phyloP scores from a whole-genome alignment of 2,888 invertebrate species.

The Cantharis rufa region DNA sequence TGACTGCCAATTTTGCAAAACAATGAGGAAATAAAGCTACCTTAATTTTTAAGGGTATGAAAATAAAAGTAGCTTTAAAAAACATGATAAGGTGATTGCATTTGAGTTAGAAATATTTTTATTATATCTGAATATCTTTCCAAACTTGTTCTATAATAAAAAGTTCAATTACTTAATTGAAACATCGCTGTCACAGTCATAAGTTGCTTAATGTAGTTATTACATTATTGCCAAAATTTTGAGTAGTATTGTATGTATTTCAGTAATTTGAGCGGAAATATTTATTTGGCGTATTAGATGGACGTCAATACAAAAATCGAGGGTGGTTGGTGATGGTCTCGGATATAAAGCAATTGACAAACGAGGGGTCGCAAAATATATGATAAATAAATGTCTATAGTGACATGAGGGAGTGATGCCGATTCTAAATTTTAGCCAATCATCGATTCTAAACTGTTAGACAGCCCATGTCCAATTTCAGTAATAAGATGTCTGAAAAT shows the following conservation, averaged over 20 bases:
- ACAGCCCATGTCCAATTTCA: conserved; percentile 48
- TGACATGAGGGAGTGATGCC: conserved; percentile 43
- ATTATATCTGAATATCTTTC: neutral
- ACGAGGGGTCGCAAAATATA: conserved; percentile 33
- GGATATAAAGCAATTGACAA: conserved; percentile 30
- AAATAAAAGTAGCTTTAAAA: neutral
- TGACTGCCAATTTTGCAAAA: neutral
- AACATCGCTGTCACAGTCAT: neutral
- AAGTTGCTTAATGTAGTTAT: neutral
- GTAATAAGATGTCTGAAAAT: conserved; percentile 54
- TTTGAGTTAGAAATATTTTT: neutral
- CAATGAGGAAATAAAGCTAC: neutral
- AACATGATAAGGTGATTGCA: neutral
- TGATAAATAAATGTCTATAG: conserved; percentile 41
- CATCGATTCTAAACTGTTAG: conserved; percentile 44
- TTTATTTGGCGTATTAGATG: conserved; percentile 34
- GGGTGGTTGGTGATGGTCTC: conserved; percentile 35
- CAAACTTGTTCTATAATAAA: neutral
- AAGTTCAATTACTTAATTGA: neutral
- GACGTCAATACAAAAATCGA: conserved; percentile 24
- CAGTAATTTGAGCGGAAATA: conserved; percentile 33
- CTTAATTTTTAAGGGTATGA: neutral
- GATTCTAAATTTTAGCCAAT: conserved; percentile 45
- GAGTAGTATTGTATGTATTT: conserved; percentile 8
- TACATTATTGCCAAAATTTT: neutral